Base-by-base conservation (phyloP, 2,113 vertebrate genomes). In the Stercorarius parasiticus region DNA sequence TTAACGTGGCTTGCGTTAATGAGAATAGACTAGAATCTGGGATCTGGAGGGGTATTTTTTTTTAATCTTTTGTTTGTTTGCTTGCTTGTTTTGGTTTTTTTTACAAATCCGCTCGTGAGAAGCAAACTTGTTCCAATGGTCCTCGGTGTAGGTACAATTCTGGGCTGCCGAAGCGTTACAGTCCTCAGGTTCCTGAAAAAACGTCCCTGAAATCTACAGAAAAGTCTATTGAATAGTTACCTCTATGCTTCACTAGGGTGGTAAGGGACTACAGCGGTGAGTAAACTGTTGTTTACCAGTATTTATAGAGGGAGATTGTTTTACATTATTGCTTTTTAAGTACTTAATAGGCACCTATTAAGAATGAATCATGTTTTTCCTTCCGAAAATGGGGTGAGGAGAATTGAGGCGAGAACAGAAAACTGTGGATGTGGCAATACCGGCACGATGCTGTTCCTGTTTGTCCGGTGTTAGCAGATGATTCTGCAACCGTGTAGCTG, bases 371-470 rank as follows among this genome's bases (percentile, higher is more conserved):
- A 91, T 64, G 58, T 10, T 52, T 94, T 95, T 89, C 43, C 45
- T 87, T 94, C 91, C 1, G 3, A 80, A 94, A 85, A 69, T 43
- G 62, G 69, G 20, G 59, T 77, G 71, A 96, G 64, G 74, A 96
- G 94, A 90, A 91, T 17, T 25, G 76, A 97, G 53, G 53, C 13
- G 16, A 93, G 92, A 66, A 74, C 79, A 79, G 47, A 88, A 73
- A 92, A 82, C 73, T 86, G 88, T 86, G 86, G 61, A 86, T 92
- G 96, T 95, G 91, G 94, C 96, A 93, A 77, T 82, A 34, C 47
- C 89, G 91, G 85, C 82, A 58, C 2, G 40, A 52, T 74, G 52
- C 87, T 58, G 53, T 87, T 96, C 55, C 86, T 82, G 85, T 87
- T 65, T 82, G 72, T 85, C 73, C 77, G 67, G 70, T n/a, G 56